phyloP scores from a whole-genome alignment of 2,797 vertebrate genomes.

The Acipenser transmontanus region DNA sequence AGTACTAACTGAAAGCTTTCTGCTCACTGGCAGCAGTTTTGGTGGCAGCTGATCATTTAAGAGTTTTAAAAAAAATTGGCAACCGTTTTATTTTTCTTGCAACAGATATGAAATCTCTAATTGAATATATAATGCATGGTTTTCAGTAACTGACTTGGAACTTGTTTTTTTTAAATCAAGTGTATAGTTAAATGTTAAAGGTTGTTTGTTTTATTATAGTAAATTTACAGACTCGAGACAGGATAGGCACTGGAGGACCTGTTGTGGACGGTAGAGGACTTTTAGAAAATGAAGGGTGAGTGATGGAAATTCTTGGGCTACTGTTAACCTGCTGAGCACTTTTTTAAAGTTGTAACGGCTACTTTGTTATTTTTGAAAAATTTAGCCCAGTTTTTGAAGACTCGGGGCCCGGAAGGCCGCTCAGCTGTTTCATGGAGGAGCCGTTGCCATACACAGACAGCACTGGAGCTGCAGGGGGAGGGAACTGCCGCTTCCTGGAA shows the following conservation, averaged over 20 bases:
- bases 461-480: conserved; percentile 82
- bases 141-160: too few relatives aligned
- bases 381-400: conserved; percentile 78
- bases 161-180: neutral
- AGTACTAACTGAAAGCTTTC: too few relatives aligned
- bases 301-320: conserved; percentile 14
- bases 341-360: too few relatives aligned
- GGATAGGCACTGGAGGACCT: conserved; percentile 85
- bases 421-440: conserved; percentile 90
- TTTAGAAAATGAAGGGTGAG: conserved; percentile 93
- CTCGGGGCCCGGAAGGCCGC: conserved; percentile 68
- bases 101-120: too few relatives aligned
- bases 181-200: neutral
- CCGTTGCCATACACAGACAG: conserved; percentile 86
- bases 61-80: neutral
- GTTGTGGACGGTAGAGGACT: conserved; percentile 95
- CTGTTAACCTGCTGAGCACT: neutral
- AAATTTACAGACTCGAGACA: conserved; percentile 92
- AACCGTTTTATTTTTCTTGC: conserved; percentile 34
- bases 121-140: too few relatives aligned
- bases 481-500: conserved; percentile 77
- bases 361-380: neutral
- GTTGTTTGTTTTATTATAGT: conserved; percentile 55
- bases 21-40: too few relatives aligned
- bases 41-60: too few relatives aligned